Base-by-base conservation (phyloP, 2,113 vertebrate genomes). In the Dipodomys ordii region DNA sequence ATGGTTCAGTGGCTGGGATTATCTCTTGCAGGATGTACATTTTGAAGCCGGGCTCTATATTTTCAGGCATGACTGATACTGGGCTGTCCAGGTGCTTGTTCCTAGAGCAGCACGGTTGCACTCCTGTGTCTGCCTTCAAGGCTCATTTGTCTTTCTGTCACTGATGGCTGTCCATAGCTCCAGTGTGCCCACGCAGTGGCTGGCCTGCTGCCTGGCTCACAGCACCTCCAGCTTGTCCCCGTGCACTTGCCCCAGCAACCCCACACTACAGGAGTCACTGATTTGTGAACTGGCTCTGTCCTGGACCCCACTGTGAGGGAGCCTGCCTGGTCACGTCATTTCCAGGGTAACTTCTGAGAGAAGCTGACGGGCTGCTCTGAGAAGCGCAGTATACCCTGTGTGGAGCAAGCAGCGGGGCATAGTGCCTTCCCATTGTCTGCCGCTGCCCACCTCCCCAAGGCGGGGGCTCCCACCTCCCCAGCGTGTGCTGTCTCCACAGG, bases 321-420 rank as follows among this genome's bases (percentile, higher is more conserved):
- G 69, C 77, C 92, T 65, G 32, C 91, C 73, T 60, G 32, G n/a
- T 7, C 71, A 25, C 39, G 88, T 71, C 7, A 73, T 64, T 74
- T 69, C 68, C 78, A 67, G 69, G 60, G 78, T 73, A 67, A 62
- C 79, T 72, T 64, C 44, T 1, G 1, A 49, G 35, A 15, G 3
- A n/a, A 82, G 74, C 64, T 18, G 68, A 74, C 64, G 49, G 90
- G 77, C 35, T 73, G 77, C 69, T 83, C 30, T 77, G 81, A 90
- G 91, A 39, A 86, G 88, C 68, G 27, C 22, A 84, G 28, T 9
- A 2, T 15, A 30, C 13, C 0, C 64, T 44, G 44, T 28, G 32
- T 10, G 11, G 49, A 62, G 49, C 1, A 23, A 23, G 13, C 65
- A 60, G 71, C 78, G 67, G 19, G 13, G 22, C 39, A 3, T 60